A percentile compares a stretch with the other conserved stretches of the same genome.
These are phyloP conservation scores for Bungarus multicinctus DNA, from an alignment of 2,113 vertebrate species.

Conservation along the genomic window DNA sequence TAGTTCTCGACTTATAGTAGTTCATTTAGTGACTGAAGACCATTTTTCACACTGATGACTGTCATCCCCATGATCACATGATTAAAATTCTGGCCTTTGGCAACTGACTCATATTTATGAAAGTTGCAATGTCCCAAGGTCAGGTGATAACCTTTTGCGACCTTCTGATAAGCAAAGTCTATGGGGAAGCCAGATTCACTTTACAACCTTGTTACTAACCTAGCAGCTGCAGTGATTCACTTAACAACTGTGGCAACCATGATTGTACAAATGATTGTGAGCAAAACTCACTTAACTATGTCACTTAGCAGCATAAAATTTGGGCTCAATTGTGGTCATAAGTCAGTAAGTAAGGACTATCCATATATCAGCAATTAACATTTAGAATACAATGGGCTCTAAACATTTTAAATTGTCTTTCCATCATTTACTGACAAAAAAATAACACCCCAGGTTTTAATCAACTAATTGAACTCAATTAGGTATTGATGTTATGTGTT, in stretches of 20 bases:
- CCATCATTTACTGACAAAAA: constrained; percentile 19
- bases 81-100: background rate
- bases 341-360: background rate
- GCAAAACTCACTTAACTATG: background rate
- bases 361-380: background rate
- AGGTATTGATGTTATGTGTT: constrained; percentile 12
- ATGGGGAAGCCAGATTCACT: background rate
- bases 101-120: background rate
- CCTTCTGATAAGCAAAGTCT: background rate
- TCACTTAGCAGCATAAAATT: background rate
- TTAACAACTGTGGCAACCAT: background rate
- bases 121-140: background rate
- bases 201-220: background rate
- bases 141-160: background rate
- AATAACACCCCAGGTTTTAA: constrained; percentile 12
- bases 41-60: background rate
- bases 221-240: background rate
- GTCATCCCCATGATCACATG: background rate
- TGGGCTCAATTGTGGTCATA: background rate
- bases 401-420: constrained; percentile 1
- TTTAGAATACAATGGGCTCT: background rate
- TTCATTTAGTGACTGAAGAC: background rate
- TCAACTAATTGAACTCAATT: background rate
- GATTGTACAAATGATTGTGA: background rate
- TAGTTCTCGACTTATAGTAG: background rate